These are phyloP conservation scores for Rhabdophis nuchalis DNA, from an alignment of 2,797 vertebrate genomes.

Conservation along the genomic window DNA sequence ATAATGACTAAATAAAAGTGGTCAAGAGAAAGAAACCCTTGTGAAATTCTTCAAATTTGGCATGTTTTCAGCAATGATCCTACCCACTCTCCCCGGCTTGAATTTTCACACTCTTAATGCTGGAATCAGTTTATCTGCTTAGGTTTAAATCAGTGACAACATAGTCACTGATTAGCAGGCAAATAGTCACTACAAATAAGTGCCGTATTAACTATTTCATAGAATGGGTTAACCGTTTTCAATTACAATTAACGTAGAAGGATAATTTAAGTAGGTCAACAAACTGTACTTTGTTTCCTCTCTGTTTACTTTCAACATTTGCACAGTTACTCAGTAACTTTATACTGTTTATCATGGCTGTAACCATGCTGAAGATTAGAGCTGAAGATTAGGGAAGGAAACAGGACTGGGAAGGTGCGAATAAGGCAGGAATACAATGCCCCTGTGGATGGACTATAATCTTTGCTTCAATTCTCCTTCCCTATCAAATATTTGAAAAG, in stretches of 20 bases:
- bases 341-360: neutral
- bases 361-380: neutral
- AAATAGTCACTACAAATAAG: neutral
- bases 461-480: neutral
- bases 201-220: neutral
- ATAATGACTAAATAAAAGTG: neutral
- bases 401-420: neutral
- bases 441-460: neutral
- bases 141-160: neutral
- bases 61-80: neutral
- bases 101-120: neutral
- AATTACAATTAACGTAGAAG: neutral
- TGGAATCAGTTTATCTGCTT: neutral
- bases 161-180: neutral
- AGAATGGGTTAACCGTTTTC: neutral
- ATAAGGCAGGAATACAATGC: neutral
- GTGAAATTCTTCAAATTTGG: neutral
- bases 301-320: neutral
- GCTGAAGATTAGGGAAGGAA: neutral
- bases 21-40: neutral
- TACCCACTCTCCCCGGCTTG: fast-evolving
- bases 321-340: neutral
- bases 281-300: neutral
- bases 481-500: neutral
- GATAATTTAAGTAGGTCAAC: neutral